Base-by-base conservation (phyloP, 2,888 invertebrate species). In the Spisula subtruncata region DNA sequence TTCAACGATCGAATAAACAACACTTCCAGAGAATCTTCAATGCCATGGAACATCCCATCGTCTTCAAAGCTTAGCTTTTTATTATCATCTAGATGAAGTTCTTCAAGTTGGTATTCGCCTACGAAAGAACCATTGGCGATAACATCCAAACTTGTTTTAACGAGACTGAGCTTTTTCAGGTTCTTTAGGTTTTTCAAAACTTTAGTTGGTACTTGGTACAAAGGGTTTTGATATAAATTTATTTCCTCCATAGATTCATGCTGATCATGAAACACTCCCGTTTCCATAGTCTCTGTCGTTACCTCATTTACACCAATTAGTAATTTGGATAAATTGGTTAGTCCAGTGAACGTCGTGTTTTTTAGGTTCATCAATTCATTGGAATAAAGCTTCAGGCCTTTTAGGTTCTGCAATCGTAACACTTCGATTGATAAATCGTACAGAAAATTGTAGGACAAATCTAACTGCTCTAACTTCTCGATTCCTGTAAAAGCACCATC, bases 251-350 rank as follows among this genome's bases (percentile, higher is more conserved):
- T 83, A 6, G 93, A 91, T 46, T 91, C 86, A 79, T 90, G 91
- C 14, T 93, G 82, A 14, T 92, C 94, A 18, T 48, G 81, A 71
- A 94, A 94, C 12, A 93, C 93, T 16, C 89, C 91, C 25, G 29
- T 25, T 41, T 93, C 93, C 82, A 93, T 93, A 16, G 60, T 75
- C 0, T 87, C 90, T 32, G 80, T 54, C 10, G 85, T 85, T 18
- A 94, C 92, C 51, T 92, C 93, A 88, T 94, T 94, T 4, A 91
- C 93, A 56, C 93, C 90, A 12, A 94, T 82, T 4, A 93, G 79
- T 12, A 94, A 75, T 56, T 90, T 92, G 54, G 83, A 82, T 29
- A 94, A 75, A 51, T 91, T 91, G 51, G 46, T 88, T 35, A 94
- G 86, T 20, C 89, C 88, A 12, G 41, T 41, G 85, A 93, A 92